A percentile compares a stretch with the other conserved stretches of the same genome.
Evolutionary conservation across 1,140 invertebrate genomes (phyloP).

Genomic region (Antheraea pernyi): DNA sequence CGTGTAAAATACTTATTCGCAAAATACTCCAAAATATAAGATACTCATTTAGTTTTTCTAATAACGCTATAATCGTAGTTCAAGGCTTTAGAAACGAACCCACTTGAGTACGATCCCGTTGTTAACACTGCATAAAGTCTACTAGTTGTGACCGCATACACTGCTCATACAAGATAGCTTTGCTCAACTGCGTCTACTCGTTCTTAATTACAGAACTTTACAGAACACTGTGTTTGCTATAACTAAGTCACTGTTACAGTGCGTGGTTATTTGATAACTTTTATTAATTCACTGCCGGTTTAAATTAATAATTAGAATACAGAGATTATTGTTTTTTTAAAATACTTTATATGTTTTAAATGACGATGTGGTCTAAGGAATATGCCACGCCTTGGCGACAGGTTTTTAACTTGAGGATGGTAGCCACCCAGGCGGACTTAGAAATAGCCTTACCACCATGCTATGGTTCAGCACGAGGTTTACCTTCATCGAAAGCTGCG

Average conservation of each 20-base stretch:
- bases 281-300: neutral
- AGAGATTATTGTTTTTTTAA: neutral
- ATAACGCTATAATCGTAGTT: too few species aligned
- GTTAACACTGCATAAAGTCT: neutral
- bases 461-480: too few species aligned
- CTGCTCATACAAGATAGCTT: slow-evolving; percentile 14
- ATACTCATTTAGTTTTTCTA: too few species aligned
- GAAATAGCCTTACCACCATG: too few species aligned
- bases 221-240: slow-evolving; percentile 8
- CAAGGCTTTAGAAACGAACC: too few species aligned
- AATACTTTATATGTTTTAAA: neutral
- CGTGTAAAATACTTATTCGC: too few species aligned
- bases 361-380: too few species aligned
- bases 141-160: slow-evolving; percentile 17
- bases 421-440: too few species aligned
- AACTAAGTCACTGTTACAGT: slow-evolving; percentile 9
- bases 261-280: slow-evolving; percentile 13
- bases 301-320: neutral
- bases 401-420: too few species aligned
- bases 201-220: slow-evolving; percentile 15
- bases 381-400: too few species aligned
- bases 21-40: too few species aligned
- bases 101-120: slow-evolving; percentile 1
- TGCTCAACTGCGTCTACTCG: slow-evolving; percentile 10
- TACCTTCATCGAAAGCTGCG: too few species aligned